Conservation (phyloP, 2,113 vertebrate genomes). For the Phoxinus phoxinus region DNA sequence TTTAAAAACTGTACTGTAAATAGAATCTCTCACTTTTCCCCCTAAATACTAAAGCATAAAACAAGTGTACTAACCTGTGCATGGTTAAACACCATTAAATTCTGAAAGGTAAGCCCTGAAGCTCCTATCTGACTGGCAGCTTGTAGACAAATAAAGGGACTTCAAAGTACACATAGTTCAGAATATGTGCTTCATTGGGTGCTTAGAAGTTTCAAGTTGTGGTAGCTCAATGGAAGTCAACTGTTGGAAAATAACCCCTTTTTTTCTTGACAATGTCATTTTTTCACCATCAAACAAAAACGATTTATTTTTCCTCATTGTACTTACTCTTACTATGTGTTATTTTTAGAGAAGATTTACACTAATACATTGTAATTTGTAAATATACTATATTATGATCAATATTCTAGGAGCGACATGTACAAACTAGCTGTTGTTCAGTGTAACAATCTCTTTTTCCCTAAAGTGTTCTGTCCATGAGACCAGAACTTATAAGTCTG, state of each 20-base stretch:
- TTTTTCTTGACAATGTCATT: background rate
- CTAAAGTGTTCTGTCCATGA: background rate
- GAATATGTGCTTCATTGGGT: background rate
- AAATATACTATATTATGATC: background rate
- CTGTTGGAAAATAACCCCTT: background rate
- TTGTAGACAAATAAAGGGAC: slow-evolving; percentile 47
- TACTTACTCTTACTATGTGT: background rate
- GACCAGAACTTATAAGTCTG: background rate
- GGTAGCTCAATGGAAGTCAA: background rate
- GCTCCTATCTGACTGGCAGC: slow-evolving; percentile 25
- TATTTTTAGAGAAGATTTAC: background rate
- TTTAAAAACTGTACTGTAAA: background rate
- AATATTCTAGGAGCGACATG: background rate
- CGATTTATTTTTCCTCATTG: background rate
- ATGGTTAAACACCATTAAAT: background rate
- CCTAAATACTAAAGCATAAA: background rate
- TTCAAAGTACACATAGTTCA: slow-evolving; percentile 14
- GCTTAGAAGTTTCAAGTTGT: background rate
- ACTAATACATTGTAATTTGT: background rate
- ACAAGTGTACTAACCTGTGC: background rate
- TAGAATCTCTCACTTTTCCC: background rate
- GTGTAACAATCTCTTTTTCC: background rate
- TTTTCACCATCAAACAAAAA: background rate
- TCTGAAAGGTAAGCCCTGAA: background rate
- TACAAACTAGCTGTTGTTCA: background rate